Percentiles rank a stretch among this genome's conserved stretches.
Evolutionary conservation across 53 echinoderm and acorn worm genomes (phyloP).

Genomic region (Zoroaster sp.): DNA sequence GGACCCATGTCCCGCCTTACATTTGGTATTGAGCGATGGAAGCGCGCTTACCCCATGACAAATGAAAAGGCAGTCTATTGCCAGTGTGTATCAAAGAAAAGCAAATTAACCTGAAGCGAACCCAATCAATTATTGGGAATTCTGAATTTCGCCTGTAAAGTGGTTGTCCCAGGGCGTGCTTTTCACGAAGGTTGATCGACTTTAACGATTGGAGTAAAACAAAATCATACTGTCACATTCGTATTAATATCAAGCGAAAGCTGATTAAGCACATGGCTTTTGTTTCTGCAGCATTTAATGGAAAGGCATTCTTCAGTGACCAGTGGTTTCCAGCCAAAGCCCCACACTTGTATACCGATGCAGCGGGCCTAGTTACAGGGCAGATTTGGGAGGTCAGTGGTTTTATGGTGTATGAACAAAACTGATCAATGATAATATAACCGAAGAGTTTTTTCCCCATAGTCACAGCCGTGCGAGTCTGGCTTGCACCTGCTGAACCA

Average conservation of each 20-base stretch:
- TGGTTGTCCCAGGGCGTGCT: neutral
- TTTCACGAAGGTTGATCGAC: neutral
- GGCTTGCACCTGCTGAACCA: neutral
- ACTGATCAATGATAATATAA: neutral
- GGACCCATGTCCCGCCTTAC: neutral
- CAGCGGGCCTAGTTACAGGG: neutral
- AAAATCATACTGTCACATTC: neutral
- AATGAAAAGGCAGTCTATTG: neutral
- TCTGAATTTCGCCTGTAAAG: constrained; percentile 5
- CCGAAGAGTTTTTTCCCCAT: neutral
- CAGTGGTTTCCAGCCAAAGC: neutral
- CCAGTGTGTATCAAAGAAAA: neutral
- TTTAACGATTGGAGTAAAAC: neutral
- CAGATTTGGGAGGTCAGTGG: neutral
- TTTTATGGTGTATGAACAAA: neutral
- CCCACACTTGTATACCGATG: neutral
- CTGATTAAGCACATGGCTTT: neutral
- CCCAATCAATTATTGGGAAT: neutral
- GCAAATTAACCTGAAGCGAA: neutral
- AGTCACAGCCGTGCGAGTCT: neutral
- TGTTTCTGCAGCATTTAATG: constrained; percentile 16
- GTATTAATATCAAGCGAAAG: neutral
- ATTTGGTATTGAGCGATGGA: neutral
- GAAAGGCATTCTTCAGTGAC: constrained; percentile 2
- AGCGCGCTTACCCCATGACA: neutral